Conservation (phyloP, 1,140 invertebrate species). For the Dolichoris vasculosae region DNA sequence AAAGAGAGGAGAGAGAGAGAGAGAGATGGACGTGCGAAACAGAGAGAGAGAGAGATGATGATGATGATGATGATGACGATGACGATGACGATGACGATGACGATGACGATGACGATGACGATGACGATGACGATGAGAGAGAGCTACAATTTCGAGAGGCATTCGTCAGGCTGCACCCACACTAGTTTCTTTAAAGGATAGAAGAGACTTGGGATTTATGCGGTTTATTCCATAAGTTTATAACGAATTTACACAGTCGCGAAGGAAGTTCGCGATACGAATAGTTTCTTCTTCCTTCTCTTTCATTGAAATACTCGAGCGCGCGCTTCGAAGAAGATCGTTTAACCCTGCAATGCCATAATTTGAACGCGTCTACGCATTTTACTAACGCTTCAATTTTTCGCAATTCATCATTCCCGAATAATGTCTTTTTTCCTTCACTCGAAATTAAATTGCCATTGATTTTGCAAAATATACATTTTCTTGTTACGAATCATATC, state of each 20-base stretch:
- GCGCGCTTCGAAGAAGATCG: background rate
- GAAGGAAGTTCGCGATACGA: background rate
- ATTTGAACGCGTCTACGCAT: background rate
- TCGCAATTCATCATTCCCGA: too few relatives aligned
- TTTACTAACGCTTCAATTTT: too few relatives aligned
- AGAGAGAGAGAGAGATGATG: background rate
- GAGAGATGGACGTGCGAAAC: background rate
- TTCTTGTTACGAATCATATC: background rate
- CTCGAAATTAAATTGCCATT: too few relatives aligned
- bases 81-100: background rate
- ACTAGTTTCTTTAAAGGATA: background rate
- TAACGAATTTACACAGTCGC: conserved; percentile 36
- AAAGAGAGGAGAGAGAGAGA: background rate
- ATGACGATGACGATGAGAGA: background rate
- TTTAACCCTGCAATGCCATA: background rate
- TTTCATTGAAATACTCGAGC: background rate
- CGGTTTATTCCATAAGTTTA: conserved; percentile 18
- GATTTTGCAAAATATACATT: background rate
- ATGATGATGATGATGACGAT: background rate
- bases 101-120: background rate
- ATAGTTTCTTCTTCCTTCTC: conserved; percentile 4
- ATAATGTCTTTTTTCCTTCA: background rate
- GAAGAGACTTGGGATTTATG: conserved; percentile 7
- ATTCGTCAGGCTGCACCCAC: conserved; percentile 43
- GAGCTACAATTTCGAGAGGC: background rate